Evolutionary conservation across 2,113 vertebrate genomes (phyloP), one percentile per base, ranked within the genome.

Genomic region (Cervus canadensis): DNA sequence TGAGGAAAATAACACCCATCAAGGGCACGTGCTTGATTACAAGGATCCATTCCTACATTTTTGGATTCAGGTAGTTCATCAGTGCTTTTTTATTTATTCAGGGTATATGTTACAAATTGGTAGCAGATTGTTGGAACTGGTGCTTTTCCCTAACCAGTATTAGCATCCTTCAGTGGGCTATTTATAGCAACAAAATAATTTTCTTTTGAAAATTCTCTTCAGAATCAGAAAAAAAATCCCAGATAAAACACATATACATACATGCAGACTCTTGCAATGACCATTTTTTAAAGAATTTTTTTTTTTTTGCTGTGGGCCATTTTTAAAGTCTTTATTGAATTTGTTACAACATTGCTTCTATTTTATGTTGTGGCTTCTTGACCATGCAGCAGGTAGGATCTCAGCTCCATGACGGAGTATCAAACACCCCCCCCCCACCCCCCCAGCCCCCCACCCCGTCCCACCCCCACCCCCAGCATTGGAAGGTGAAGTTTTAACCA

Each of bases 131-230:
- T 74, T 48, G 82, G 62, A 93, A 89, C 40, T n/a, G 57, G 36
- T 82, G 23, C 40, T 54, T 56, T 83, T 62, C 19, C 50, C n/a
- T 11, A 86, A 56, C 25, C 30, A 56, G 5, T 54, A 26, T 78
- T 48, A 87, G n/a, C 15, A 8, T 93, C 86, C 17, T 43, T 79
- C 25, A 89, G 33, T 50, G 90, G 21, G 21, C 86, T 43, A 48
- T 62, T 88, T 71, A 78, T 52, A 86, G 30, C 45, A 87, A 74
- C 16, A 83, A 84, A 83, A 33, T 71, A 56, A 9, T 62, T 85
- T 79, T 79, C 13, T 90, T 96, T 56, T 36, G 82, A 84, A 52
- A 96, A 90, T 92, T 85, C 26, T 94, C n/a, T 78, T 94, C 10
- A 48, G 26, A 95, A 85, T 91, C 30, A 87, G 56, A 76, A 76